phyloP scores from a whole-genome alignment of 1,140 invertebrate species.

The Philopotamus ludificatus region DNA sequence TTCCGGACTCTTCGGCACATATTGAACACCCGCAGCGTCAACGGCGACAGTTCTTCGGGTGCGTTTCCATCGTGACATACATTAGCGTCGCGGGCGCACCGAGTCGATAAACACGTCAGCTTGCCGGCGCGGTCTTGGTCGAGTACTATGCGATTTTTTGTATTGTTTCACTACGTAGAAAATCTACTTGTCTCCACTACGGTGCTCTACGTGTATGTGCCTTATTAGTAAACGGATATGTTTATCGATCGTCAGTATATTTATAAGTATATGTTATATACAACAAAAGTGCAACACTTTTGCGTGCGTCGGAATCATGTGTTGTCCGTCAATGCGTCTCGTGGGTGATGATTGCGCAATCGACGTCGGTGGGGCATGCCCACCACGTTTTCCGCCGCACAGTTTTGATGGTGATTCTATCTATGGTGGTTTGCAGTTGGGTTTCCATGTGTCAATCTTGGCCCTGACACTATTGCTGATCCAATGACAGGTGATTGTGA shows the following conservation, averaged over 20 bases:
- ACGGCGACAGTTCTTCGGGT: neutral
- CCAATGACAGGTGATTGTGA: neutral
- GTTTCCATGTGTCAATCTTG: slow-evolving; percentile 38
- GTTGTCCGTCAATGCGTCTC: slow-evolving; percentile 6
- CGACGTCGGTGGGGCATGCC: slow-evolving; percentile 16
- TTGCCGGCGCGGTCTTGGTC: neutral
- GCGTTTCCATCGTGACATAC: neutral
- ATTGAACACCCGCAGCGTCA: neutral
- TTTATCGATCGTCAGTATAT: slow-evolving; percentile 24
- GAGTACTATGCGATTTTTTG: neutral
- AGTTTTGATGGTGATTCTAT: slow-evolving; percentile 38
- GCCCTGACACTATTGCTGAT: no score
- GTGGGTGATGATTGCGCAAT: neutral
- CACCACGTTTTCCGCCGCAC: slow-evolving; percentile 35
- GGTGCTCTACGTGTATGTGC: slow-evolving; percentile 4
- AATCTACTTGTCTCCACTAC: slow-evolving; percentile 1
- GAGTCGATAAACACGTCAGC: neutral
- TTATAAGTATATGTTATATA: neutral
- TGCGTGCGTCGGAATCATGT: neutral
- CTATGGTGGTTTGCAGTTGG: slow-evolving; percentile 27
- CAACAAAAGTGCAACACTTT: neutral
- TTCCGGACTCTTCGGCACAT: neutral
- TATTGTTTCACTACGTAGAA: slow-evolving; percentile 5
- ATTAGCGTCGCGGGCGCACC: neutral
- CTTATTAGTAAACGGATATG: slow-evolving; percentile 11